phyloP scores from a whole-genome alignment of 1,140 invertebrate species.

The Holotrichia oblita region DNA sequence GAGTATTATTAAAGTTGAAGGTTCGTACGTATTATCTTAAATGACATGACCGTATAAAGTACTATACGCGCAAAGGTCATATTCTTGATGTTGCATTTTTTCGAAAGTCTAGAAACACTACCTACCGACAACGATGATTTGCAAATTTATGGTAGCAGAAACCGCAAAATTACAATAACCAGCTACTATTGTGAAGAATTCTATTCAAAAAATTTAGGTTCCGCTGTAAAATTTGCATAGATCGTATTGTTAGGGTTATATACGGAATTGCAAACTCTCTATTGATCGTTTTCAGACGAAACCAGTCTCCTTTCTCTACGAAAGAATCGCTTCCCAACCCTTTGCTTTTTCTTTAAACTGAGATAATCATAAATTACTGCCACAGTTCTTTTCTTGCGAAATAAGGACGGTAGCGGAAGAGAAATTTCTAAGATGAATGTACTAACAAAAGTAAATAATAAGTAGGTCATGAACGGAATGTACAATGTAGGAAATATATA shows the following conservation, averaged over 20 bases:
- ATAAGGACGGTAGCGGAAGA: no score
- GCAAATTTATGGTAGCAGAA: slow-evolving; percentile 25
- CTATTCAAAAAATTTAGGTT: slow-evolving; percentile 11
- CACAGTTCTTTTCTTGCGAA: background rate
- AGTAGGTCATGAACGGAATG: no score
- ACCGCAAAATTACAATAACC: slow-evolving; percentile 28
- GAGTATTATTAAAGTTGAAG: background rate
- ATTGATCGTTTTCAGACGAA: background rate
- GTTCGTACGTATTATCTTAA: background rate
- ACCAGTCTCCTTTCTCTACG: background rate
- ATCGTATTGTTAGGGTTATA: slow-evolving; percentile 16
- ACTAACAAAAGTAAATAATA: no score
- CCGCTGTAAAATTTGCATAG: slow-evolving; percentile 31
- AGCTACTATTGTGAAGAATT: slow-evolving; percentile 1
- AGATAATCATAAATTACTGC: slow-evolving; percentile 27
- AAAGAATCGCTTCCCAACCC: background rate
- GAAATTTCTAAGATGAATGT: no score
- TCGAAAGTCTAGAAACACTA: background rate
- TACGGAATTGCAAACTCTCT: slow-evolving; percentile 7
- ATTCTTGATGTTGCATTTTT: background rate
- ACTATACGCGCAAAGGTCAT: background rate
- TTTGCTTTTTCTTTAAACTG: background rate
- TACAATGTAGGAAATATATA: no score
- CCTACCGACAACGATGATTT: background rate
- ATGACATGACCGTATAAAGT: background rate